Conservation (phyloP, 2,113 vertebrate genomes). For the Gavia stellata region DNA sequence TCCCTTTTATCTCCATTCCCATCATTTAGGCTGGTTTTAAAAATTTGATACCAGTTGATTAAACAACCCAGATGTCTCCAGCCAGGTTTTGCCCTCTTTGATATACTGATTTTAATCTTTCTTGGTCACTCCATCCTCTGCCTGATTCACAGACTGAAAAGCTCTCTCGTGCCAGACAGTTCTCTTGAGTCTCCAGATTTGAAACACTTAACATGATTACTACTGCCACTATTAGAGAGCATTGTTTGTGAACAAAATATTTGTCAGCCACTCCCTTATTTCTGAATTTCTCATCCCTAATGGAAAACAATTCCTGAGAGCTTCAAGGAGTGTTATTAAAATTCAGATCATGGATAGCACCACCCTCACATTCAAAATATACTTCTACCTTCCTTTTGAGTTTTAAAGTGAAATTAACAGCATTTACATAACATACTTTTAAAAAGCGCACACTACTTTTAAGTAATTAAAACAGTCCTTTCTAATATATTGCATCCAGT, state of each 20-base stretch:
- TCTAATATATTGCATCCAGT: neutral
- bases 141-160: neutral
- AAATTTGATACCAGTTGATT: neutral
- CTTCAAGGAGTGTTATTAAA: neutral
- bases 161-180: neutral
- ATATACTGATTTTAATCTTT: neutral
- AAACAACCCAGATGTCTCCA: neutral
- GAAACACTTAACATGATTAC: slow-evolving; percentile 48
- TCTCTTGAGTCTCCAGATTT: neutral
- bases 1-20: neutral
- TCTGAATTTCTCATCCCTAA: slow-evolving; percentile 3
- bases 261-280: neutral
- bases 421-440: neutral
- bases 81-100: neutral
- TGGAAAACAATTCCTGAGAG: neutral
- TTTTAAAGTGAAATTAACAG: neutral
- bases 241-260: slow-evolving; percentile 43
- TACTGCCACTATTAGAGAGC: neutral
- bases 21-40: neutral
- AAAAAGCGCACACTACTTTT: neutral
- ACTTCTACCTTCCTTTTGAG: neutral
- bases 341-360: neutral
- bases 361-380: neutral
- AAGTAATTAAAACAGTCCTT: neutral
- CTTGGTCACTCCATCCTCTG: neutral